phyloP scores from a whole-genome alignment of 1,140 invertebrate species.

The Ephestia elutella region DNA sequence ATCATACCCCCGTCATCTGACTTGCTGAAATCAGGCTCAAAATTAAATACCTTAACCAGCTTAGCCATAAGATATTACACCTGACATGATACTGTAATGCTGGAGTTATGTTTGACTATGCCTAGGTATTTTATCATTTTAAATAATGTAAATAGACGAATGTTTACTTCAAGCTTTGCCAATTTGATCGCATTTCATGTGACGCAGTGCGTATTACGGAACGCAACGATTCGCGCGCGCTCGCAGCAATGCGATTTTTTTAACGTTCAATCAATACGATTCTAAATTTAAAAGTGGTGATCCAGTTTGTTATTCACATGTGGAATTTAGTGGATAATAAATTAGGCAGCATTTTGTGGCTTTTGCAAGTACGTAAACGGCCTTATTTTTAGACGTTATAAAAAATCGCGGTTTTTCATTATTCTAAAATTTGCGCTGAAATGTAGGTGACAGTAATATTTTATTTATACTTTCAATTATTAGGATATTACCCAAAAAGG shows the following conservation, averaged over 20 bases:
- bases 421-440: neutral
- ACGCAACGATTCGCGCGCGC: slow-evolving; percentile 10
- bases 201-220: slow-evolving; percentile 18
- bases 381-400: slow-evolving; percentile 1
- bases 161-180: slow-evolving; percentile 23
- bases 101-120: too few species aligned
- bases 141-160: slow-evolving; percentile 20
- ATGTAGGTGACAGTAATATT: too few species aligned
- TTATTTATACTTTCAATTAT: too few species aligned
- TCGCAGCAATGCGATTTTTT: slow-evolving; percentile 1
- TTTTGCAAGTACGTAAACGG: slow-evolving; percentile 10
- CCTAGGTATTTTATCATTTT: neutral
- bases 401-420: neutral
- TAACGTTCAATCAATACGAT: slow-evolving; percentile 10
- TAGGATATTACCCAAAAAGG: too few species aligned
- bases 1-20: too few species aligned
- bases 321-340: slow-evolving; percentile 17
- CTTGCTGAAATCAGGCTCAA: too few species aligned
- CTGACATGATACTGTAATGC: too few species aligned
- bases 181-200: slow-evolving; percentile 11
- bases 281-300: slow-evolving; percentile 16
- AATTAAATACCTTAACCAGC: too few species aligned
- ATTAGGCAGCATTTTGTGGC: slow-evolving; percentile 15
- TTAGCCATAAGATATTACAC: too few species aligned
- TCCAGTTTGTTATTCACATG: slow-evolving; percentile 8